phyloP scores from a whole-genome alignment of 2,888 invertebrate genomes.

The Agriopis marginaria region DNA sequence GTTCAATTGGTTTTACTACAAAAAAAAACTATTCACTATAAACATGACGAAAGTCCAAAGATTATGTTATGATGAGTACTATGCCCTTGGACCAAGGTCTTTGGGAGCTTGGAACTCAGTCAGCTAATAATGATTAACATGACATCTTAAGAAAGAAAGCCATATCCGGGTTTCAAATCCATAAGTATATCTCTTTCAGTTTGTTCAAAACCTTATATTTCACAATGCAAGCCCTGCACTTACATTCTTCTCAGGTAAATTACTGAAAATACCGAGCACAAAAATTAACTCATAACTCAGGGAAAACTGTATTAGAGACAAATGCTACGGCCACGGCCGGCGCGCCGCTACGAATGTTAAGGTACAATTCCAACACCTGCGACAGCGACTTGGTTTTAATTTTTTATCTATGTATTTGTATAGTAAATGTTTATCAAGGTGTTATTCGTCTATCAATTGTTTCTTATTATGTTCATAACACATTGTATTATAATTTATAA shows the following conservation, averaged over 20 bases:
- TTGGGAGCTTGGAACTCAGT: background rate
- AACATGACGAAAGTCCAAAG: background rate
- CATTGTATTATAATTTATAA: too few relatives aligned
- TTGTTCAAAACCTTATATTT: background rate
- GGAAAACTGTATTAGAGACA: slow-evolving; percentile 57
- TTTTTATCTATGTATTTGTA: too few relatives aligned
- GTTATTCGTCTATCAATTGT: too few relatives aligned
- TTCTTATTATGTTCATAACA: too few relatives aligned
- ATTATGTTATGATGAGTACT: background rate
- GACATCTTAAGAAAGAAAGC: too few relatives aligned
- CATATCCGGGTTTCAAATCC: too few relatives aligned
- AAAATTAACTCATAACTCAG: slow-evolving; percentile 63
- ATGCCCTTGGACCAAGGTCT: background rate
- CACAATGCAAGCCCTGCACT: slow-evolving; percentile 6
- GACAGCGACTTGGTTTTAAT: too few relatives aligned
- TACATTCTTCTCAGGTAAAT: slow-evolving; percentile 34
- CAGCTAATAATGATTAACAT: background rate
- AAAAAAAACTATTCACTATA: background rate
- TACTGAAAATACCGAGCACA: slow-evolving; percentile 46
- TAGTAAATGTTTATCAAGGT: too few relatives aligned
- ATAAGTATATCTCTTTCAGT: background rate
- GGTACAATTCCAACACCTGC: background rate
- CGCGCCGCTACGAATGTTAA: slow-evolving; percentile 21
- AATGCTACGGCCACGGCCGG: slow-evolving; percentile 53
- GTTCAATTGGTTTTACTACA: too few relatives aligned